A percentile compares a stretch with the other conserved stretches of the same genome.
Evolutionary conservation across 2,888 invertebrate species (phyloP).

Genomic region (Polymixis flavicincta): DNA sequence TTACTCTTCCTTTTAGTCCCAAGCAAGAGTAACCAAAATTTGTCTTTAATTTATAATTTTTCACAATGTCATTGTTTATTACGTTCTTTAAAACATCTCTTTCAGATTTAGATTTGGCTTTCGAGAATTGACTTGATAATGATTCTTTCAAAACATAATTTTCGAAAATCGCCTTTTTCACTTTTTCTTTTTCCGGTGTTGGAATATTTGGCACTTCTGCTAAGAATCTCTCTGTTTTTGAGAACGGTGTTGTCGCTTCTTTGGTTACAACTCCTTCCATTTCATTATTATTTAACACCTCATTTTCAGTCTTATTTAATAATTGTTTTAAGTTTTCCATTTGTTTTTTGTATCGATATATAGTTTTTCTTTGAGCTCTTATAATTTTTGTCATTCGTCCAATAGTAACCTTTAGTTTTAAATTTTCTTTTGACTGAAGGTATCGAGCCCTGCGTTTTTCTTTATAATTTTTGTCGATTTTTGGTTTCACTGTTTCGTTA

Average conservation of each 20-base stretch:
- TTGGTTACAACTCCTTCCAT: conserved; percentile 12
- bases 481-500: conserved; percentile 13
- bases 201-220: conserved; percentile 17
- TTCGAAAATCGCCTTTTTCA: conserved; percentile 20
- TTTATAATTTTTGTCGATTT: conserved; percentile 12
- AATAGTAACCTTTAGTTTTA: conserved; percentile 25
- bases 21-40: conserved; percentile 5
- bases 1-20: conserved; percentile 20
- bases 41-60: background rate
- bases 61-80: background rate
- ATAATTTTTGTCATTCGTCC: conserved; percentile 19
- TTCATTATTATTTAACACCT: background rate
- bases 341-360: conserved; percentile 11
- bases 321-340: conserved; percentile 18
- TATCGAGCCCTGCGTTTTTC: conserved; percentile 14
- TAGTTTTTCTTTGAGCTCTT: conserved; percentile 30
- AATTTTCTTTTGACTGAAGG: conserved; percentile 23
- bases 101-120: background rate
- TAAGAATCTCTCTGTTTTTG: conserved; percentile 19
- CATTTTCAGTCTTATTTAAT: conserved; percentile 27
- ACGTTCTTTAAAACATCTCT: background rate
- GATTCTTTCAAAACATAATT: conserved; percentile 10
- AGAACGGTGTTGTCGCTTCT: conserved; percentile 19
- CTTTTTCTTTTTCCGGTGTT: conserved; percentile 14
- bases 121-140: background rate